phyloP scores from a whole-genome alignment of 2,888 invertebrate species.

The Ophion obscuratus region DNA sequence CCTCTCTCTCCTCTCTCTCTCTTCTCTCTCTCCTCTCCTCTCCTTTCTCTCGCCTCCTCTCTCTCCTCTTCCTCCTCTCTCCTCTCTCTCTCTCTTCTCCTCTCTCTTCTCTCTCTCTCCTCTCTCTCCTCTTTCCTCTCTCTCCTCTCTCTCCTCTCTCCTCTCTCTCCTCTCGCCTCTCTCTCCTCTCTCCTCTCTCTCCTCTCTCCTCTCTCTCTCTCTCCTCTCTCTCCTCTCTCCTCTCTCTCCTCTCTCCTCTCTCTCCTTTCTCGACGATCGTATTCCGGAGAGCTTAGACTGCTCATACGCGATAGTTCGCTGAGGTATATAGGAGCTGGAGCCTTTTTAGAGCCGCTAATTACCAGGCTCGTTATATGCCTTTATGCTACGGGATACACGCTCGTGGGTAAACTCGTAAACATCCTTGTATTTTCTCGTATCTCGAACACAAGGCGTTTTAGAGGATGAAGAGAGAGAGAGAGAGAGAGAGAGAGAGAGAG shows the following conservation, averaged over 20 bases:
- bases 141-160: background rate
- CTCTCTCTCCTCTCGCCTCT: background rate
- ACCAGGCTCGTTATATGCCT: constrained; percentile 62
- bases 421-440: constrained; percentile 28
- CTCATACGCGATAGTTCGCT: constrained; percentile 47
- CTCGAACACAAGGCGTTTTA: constrained; percentile 28
- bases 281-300: constrained; percentile 25
- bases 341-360: constrained; percentile 61
- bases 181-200: background rate
- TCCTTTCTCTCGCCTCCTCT: too few relatives aligned
- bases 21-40: background rate
- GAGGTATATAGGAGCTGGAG: constrained; percentile 2
- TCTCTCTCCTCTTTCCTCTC: background rate
- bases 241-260: background rate
- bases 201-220: background rate
- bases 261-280: background rate
- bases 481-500: background rate
- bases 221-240: background rate
- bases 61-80: too few relatives aligned
- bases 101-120: background rate
- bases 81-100: background rate
- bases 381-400: constrained; percentile 43
- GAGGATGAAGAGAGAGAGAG: constrained; percentile 5
- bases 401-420: constrained; percentile 64
- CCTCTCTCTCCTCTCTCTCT: background rate